Percentiles rank a stretch among this genome's conserved stretches.
phyloP scores from a whole-genome alignment of 2,797 vertebrate species.

The Takifugu ocellatus region DNA sequence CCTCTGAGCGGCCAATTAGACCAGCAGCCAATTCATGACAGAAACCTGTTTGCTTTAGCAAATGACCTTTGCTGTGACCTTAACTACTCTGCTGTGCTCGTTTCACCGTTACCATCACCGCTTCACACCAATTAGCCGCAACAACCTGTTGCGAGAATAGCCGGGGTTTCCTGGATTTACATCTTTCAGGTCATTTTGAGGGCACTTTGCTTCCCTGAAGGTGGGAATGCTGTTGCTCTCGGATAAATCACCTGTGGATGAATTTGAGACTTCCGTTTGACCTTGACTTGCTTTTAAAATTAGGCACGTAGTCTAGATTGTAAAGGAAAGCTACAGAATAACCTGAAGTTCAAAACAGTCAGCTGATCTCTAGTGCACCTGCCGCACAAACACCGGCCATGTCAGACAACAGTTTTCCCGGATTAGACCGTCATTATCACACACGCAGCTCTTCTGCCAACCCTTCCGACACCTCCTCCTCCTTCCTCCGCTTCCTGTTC shows the following conservation, averaged over 20 bases:
- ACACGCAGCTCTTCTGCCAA: conserved; percentile 4
- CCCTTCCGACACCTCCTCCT: conserved; percentile 5
- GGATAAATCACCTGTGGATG: no score
- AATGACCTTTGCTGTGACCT: conserved; percentile 39
- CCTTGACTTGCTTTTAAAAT: conserved; percentile 17
- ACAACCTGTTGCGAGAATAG: background rate
- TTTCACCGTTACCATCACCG: conserved; percentile 15
- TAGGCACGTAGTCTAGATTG: background rate
- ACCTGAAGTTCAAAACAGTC: background rate
- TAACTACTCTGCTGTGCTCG: conserved; percentile 21
- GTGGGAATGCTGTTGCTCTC: background rate
- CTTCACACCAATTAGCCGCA: background rate
- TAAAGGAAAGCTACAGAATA: background rate
- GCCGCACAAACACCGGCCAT: conserved; percentile 23
- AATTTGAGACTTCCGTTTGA: conserved; percentile 1
- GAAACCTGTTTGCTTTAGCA: conserved; percentile 14
- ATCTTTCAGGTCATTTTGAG: background rate
- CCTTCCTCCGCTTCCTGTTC: conserved; percentile 1
- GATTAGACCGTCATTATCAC: conserved; percentile 24
- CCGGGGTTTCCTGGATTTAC: background rate
- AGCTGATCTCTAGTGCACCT: conserved; percentile 37
- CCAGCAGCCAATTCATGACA: conserved; percentile 20
- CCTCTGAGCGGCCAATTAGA: conserved; percentile 7
- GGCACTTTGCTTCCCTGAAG: background rate
- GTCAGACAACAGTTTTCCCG: conserved; percentile 22